Percentiles rank a stretch among this genome's conserved stretches.
phyloP scores from a whole-genome alignment of 2,888 invertebrate genomes.

The Leucozona laternaria region DNA sequence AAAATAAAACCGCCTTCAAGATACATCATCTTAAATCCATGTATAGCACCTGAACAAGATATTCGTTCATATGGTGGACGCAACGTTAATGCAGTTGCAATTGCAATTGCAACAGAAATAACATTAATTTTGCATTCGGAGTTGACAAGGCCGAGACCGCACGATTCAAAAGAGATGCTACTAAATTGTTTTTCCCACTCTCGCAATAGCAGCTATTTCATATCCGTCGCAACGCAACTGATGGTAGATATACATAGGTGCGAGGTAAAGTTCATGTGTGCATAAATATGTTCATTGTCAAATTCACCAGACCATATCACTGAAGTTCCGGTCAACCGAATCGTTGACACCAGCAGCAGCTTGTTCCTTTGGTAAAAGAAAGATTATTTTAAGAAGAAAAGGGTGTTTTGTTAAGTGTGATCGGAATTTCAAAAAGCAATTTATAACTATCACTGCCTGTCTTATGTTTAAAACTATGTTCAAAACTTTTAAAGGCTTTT shows the following conservation, averaged over 20 bases:
- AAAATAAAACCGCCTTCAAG: slow-evolving; percentile 7
- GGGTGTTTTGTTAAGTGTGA: not conserved
- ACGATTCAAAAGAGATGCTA: slow-evolving; percentile 2
- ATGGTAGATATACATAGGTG: not conserved
- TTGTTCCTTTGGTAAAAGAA: not conserved
- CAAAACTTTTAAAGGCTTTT: too few species aligned
- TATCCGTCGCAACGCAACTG: not conserved
- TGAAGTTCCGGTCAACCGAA: slow-evolving; percentile 57
- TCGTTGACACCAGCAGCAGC: slow-evolving; percentile 37
- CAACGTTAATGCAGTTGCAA: slow-evolving; percentile 16
- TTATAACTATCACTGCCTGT: too few species aligned
- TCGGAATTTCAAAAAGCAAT: not conserved
- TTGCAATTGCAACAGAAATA: slow-evolving; percentile 33
- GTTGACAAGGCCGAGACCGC: slow-evolving; percentile 51
- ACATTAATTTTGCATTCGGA: slow-evolving; percentile 48
- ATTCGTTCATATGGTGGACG: not conserved
- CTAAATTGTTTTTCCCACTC: not conserved
- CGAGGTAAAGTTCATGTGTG: slow-evolving; percentile 8
- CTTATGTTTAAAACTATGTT: too few species aligned
- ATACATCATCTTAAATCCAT: slow-evolving; percentile 21
- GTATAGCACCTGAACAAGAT: slow-evolving; percentile 14
- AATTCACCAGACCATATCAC: slow-evolving; percentile 47
- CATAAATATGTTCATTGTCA: slow-evolving; percentile 32
- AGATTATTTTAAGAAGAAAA: not conserved
- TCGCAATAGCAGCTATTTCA: not conserved